Evolutionary conservation across 2,113 vertebrate species (phyloP).

Genomic region (Gymnobelideus leadbeateri): DNA sequence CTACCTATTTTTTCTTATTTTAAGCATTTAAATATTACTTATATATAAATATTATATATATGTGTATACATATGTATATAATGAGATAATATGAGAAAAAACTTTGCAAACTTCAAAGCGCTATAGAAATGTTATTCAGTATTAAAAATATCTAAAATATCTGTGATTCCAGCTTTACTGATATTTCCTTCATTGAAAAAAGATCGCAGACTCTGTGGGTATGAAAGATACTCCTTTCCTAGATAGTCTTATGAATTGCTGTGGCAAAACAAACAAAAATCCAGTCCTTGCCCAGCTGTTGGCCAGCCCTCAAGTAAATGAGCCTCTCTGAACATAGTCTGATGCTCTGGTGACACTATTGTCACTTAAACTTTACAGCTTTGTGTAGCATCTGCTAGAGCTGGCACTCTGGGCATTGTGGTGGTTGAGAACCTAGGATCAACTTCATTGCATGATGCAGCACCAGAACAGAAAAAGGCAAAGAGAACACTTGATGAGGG

Average conservation of each 20-base stretch:
- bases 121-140: neutral
- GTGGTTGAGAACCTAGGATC: neutral
- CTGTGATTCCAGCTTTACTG: neutral
- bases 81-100: neutral
- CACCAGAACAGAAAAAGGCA: neutral
- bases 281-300: neutral
- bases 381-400: neutral
- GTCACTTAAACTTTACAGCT: neutral
- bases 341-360: neutral
- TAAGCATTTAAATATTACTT: neutral
- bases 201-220: neutral
- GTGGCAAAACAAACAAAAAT: neutral
- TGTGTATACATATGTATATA: neutral
- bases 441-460: neutral
- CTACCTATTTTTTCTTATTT: neutral
- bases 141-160: neutral
- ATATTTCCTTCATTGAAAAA: neutral
- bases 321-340: neutral
- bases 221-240: neutral
- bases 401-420: neutral
- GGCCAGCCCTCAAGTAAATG: neutral
- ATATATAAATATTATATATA: neutral
- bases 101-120: neutral
- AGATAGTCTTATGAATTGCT: neutral
- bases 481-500: neutral